Evolutionary conservation across 2,113 vertebrate species (phyloP), one percentile per base, ranked within the genome.

Genomic region (Paratilapia polleni): DNA sequence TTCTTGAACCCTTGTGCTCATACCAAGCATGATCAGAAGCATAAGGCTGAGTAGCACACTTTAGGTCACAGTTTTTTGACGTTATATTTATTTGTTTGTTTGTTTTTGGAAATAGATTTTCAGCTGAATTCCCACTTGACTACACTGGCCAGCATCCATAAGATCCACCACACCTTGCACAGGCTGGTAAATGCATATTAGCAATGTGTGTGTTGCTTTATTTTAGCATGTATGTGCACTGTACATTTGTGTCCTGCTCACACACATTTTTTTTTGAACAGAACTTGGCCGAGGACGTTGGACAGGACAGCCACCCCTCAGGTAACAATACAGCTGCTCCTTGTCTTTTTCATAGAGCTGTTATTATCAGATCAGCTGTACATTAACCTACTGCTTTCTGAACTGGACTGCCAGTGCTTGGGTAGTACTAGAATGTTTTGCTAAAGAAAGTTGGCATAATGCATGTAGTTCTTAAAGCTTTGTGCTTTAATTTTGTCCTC

Each of bases 111-210:
- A 52, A 54, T 64, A 96, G 98, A 98, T 96, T 99, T 99, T 96
- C 98, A 98, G 94, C 97, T 99, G 97, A 99, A 97, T 95, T 98
- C 98, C 95, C 98, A 99, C 94, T 97, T 98, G 93, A 98, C 97
- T 96, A 99, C 98, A 92, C 96, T 99, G 97, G 98, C 98, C 96
- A 99, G 97, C 96, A 98, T 99, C 96, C 98, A 99, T 96, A 99
- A 98, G 97, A 99, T 99, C 96, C 99, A 99, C 94, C 98, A 99
- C 96, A 99, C 98, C 87, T 97, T 99, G 95, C 99, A 99, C 96
- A 98, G 97, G 94, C 98, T 99, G 97, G 98, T 99, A 98, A 98
- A 95, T 94, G 93, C 89, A 91, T n/a, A 15, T 49, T 20, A 22
- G 38, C 8, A 52, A 52, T 73, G 26, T 31, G 43, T 70, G 28